Base-by-base conservation (phyloP, 2,113 vertebrate genomes). In the Rhinogobius similis region DNA sequence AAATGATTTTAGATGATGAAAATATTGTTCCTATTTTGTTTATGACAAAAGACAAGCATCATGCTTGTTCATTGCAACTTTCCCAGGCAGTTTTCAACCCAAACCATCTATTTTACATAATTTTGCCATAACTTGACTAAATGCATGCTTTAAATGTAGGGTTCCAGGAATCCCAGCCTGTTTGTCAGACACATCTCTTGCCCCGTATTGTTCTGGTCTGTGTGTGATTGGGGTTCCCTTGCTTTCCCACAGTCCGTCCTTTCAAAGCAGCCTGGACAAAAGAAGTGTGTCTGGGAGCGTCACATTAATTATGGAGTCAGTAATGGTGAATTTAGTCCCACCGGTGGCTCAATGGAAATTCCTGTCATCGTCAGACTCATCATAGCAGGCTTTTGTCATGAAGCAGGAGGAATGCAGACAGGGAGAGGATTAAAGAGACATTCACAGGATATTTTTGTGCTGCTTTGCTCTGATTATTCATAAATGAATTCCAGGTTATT, bases 251-350 rank as follows among this genome's bases (percentile, higher is more conserved):
- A 91, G 79, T 88, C 81, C 38, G 38, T 73, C 82, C 84, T 76
- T 89, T 91, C 81, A 86, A 65, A 12, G 71, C 59, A 7, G 36
- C 69, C 62, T 67, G 76, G 81, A 91, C 90, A 91, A 91, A 85
- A 85, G 88, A 91, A 90, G 91, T 89, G 91, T 92, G 91, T 90
- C 90, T 90, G 82, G 72, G 87, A 88, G 85, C 85, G 82, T 87
- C 82, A 76, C 85, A 89, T 89, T 80, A 83, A 86, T 82, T 82
- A 86, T 79, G 82, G 83, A 87, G 82, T 84, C 85, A 82, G 84
- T 86, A 55, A 26, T 88, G 83, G 83, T 74, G n/a, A 58, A 68
- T 78, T 67, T 73, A 70, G 77, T 81, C 83, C 77, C 82, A 32
- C 48, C 62, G 70, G 32, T 58, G 53, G 14, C 48, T 83, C 67